These are phyloP conservation scores for Megalopta genalis DNA, from an alignment of 1,140 invertebrate genomes.

Conservation along the genomic window DNA sequence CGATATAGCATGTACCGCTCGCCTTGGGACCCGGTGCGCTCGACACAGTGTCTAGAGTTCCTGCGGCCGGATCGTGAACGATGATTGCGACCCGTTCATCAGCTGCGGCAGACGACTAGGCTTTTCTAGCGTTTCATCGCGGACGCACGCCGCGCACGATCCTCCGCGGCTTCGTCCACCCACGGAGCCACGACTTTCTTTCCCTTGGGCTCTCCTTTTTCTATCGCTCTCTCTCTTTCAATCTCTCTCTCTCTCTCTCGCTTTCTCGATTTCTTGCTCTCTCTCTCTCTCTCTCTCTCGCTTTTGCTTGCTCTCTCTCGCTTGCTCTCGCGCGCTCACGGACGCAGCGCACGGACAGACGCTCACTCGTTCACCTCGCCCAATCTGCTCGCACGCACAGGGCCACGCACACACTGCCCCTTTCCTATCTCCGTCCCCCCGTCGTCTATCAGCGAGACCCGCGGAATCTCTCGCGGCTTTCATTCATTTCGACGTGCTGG, in stretches of 20 bases:
- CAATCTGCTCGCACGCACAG: background rate
- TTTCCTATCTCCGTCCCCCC: background rate
- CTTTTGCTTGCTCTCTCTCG: background rate
- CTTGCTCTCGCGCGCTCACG: too few relatives aligned
- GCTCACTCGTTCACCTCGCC: constrained; percentile 1
- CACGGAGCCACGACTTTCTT: too few relatives aligned
- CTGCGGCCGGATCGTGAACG: too few relatives aligned
- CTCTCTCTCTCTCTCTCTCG: background rate
- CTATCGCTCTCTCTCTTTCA: constrained; percentile 26
- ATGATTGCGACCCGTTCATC: too few relatives aligned
- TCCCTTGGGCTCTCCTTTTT: background rate
- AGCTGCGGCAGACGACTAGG: too few relatives aligned
- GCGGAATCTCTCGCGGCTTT: constrained; percentile 25
- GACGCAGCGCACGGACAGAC: too few relatives aligned
- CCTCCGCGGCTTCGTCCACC: background rate
- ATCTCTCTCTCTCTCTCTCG: constrained; percentile 11
- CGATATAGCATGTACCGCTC: too few relatives aligned
- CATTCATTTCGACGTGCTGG: constrained; percentile 40
- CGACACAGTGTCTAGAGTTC: too few relatives aligned
- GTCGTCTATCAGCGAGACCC: background rate
- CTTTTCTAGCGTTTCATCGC: too few relatives aligned
- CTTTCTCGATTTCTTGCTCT: constrained; percentile 13
- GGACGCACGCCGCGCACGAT: background rate
- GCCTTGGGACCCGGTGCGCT: too few relatives aligned
- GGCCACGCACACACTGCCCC: background rate